These are phyloP conservation scores for Rousettus leschenaultii DNA, from an alignment of 2,113 vertebrate genomes.

Conservation along the genomic window DNA sequence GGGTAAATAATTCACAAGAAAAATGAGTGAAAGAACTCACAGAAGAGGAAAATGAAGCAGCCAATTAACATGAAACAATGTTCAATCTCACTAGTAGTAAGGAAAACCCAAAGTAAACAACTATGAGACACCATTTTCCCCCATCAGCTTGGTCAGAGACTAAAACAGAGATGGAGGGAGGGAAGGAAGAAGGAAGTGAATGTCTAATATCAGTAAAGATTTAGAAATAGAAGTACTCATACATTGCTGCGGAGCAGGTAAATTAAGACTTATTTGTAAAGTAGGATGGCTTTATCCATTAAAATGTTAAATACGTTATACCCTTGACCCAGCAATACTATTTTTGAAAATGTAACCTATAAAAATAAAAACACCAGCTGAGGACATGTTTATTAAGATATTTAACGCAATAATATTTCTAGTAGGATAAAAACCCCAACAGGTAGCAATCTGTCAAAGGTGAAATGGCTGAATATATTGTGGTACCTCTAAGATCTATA, in stretches of 20 bases:
- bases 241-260: background rate
- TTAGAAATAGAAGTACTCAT: background rate
- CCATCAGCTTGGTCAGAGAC: background rate
- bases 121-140: background rate
- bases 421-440: background rate
- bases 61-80: background rate
- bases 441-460: background rate
- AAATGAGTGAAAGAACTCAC: background rate
- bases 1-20: background rate
- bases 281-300: background rate
- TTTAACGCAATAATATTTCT: background rate
- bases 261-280: background rate
- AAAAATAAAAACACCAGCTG: background rate
- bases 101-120: background rate
- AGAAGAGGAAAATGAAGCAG: background rate
- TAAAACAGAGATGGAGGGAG: background rate
- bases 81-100: background rate
- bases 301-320: background rate
- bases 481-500: background rate
- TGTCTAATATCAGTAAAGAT: background rate
- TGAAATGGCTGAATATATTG: background rate
- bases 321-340: background rate
- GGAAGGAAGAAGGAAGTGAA: background rate
- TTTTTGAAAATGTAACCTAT: background rate
- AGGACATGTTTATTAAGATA: background rate